phyloP scores from a whole-genome alignment of 2,888 invertebrate species.

The Mythimna lalbum region DNA sequence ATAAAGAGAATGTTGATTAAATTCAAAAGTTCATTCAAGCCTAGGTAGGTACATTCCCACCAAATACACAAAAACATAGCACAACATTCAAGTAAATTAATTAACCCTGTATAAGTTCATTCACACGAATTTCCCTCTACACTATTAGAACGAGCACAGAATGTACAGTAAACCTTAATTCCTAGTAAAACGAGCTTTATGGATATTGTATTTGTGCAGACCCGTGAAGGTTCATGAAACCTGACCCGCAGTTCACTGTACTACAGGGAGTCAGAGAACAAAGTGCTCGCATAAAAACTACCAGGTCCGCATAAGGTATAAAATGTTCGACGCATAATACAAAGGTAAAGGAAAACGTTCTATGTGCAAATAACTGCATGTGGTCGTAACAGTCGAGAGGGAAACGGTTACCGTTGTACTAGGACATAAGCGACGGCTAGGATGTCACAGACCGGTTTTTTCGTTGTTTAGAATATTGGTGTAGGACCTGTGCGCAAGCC shows the following conservation, averaged over 20 bases:
- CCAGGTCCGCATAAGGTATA: slow-evolving; percentile 33
- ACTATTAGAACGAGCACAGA: slow-evolving; percentile 14
- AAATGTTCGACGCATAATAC: slow-evolving; percentile 42
- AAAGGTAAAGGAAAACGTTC: slow-evolving; percentile 35
- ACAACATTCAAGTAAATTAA: slow-evolving; percentile 13
- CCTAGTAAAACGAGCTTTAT: slow-evolving; percentile 49
- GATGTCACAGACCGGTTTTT: slow-evolving; percentile 12
- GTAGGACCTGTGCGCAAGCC: not conserved
- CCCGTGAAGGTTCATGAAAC: slow-evolving; percentile 65
- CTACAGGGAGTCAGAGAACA: slow-evolving; percentile 41
- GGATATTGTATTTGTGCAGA: slow-evolving; percentile 62
- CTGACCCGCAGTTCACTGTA: slow-evolving; percentile 60
- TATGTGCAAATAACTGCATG: slow-evolving; percentile 38
- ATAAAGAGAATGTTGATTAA: not conserved
- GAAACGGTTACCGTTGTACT: slow-evolving; percentile 29
- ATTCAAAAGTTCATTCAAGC: not conserved
- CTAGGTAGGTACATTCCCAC: not conserved
- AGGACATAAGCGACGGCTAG: slow-evolving; percentile 29
- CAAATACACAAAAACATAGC: not conserved
- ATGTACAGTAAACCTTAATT: slow-evolving; percentile 45
- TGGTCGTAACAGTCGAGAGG: slow-evolving; percentile 32
- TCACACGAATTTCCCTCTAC: slow-evolving; percentile 25
- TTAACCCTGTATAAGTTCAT: slow-evolving; percentile 25
- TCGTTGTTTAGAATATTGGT: slow-evolving; percentile 9
- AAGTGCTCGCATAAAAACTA: slow-evolving; percentile 46